Conservation (phyloP, 2,113 vertebrate species). For the Pitta sordida region DNA sequence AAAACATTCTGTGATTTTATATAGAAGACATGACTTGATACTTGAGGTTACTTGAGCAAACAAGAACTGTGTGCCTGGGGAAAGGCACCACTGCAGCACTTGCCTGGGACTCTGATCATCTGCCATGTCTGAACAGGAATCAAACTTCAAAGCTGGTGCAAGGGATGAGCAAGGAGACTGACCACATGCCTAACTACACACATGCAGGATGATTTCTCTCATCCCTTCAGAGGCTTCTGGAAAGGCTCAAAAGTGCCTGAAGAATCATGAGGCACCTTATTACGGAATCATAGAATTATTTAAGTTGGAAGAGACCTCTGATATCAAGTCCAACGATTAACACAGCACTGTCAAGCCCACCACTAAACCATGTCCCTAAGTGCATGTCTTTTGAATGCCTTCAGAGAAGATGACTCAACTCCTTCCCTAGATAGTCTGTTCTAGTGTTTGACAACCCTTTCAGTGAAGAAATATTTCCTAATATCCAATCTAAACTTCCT, state of each 20-base stretch:
- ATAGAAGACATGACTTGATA: background rate
- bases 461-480: background rate
- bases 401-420: background rate
- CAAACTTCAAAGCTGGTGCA: background rate
- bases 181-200: background rate
- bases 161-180: background rate
- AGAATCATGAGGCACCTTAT: background rate
- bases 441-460: background rate
- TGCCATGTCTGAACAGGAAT: background rate
- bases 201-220: background rate
- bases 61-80: fast-evolving
- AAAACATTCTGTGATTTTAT: background rate
- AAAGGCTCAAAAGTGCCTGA: background rate
- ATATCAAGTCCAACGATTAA: background rate
- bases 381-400: background rate
- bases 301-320: background rate
- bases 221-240: background rate
- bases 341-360: background rate
- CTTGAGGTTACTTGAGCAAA: background rate
- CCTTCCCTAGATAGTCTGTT: background rate
- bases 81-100: background rate
- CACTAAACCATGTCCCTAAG: background rate
- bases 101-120: background rate
- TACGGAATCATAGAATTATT: background rate
- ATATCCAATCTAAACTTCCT: background rate